Percentiles rank a stretch among this genome's conserved stretches.
Conservation (phyloP, 2,797 vertebrate species). For the Lerista edwardsae region DNA sequence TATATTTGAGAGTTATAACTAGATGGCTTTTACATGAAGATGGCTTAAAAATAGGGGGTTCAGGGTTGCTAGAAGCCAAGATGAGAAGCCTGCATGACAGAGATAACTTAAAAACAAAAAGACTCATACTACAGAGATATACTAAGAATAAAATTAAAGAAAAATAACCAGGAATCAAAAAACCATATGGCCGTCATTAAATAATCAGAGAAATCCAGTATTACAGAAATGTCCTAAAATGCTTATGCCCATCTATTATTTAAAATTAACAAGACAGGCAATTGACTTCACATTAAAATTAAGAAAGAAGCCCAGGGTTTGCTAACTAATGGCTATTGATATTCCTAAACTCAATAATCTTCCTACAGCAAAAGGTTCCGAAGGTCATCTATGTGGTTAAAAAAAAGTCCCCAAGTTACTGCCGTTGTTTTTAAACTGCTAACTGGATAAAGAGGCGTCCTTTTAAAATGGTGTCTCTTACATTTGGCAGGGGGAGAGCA, state of each 20-base stretch:
- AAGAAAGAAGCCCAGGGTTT: background rate
- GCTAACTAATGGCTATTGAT: background rate
- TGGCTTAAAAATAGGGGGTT: constrained; percentile 72
- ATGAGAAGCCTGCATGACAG: constrained; percentile 76
- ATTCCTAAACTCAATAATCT: background rate
- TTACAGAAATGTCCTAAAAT: background rate
- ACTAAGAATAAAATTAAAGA: constrained; percentile 64
- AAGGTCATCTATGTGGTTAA: background rate
- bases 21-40: constrained; percentile 66
- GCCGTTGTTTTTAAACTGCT: background rate
- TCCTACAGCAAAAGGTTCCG: background rate
- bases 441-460: background rate
- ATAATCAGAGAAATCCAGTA: constrained; percentile 31
- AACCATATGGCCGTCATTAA: constrained; percentile 45
- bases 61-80: constrained; percentile 72
- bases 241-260: background rate
- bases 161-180: constrained; percentile 62
- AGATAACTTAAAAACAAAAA: constrained; percentile 79
- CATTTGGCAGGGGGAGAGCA: no score
- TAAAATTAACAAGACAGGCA: background rate
- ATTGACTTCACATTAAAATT: constrained; percentile 9
- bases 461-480: no score
- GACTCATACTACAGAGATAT: constrained; percentile 62
- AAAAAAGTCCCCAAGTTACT: background rate
- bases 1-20: constrained; percentile 79